phyloP scores from a whole-genome alignment of 2,797 vertebrate genomes.

The Xiphophorus birchmanni region DNA sequence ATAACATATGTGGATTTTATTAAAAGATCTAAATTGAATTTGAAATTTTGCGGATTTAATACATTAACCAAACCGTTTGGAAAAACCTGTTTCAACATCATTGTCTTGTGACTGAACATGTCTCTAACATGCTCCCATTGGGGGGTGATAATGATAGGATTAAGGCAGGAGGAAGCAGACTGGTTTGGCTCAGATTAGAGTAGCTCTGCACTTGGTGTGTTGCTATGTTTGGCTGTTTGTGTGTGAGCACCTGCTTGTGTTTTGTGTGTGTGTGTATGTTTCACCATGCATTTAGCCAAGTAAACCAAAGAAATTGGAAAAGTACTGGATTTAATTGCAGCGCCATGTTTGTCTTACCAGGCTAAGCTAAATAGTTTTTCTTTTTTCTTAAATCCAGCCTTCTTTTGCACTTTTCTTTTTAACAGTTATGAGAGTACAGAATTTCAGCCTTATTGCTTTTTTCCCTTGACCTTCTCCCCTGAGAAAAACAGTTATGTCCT shows the following conservation, averaged over 20 bases:
- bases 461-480: background rate
- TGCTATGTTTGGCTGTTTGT: slow-evolving; percentile 44
- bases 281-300: slow-evolving; percentile 36
- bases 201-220: slow-evolving; percentile 41
- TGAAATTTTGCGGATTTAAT: slow-evolving; percentile 2
- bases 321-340: slow-evolving; percentile 52
- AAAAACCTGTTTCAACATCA: slow-evolving; percentile 18
- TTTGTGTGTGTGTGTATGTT: slow-evolving; percentile 31
- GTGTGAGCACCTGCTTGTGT: slow-evolving; percentile 15
- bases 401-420: slow-evolving; percentile 28
- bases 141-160: slow-evolving; percentile 67
- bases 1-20: slow-evolving; percentile 6
- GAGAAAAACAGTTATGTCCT: background rate
- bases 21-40: slow-evolving; percentile 10
- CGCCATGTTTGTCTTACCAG: slow-evolving; percentile 36
- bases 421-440: background rate
- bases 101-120: slow-evolving; percentile 9
- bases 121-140: slow-evolving; percentile 46
- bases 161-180: slow-evolving; percentile 59
- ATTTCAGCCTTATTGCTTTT: slow-evolving; percentile 8
- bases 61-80: slow-evolving; percentile 14
- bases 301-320: slow-evolving; percentile 37
- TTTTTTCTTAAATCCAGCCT: background rate
- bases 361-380: slow-evolving; percentile 29
- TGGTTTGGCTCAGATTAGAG: slow-evolving; percentile 67